Percentiles rank a stretch among this genome's conserved stretches.
phyloP scores from a whole-genome alignment of 1,140 invertebrate genomes.

The Lineus longissimus region DNA sequence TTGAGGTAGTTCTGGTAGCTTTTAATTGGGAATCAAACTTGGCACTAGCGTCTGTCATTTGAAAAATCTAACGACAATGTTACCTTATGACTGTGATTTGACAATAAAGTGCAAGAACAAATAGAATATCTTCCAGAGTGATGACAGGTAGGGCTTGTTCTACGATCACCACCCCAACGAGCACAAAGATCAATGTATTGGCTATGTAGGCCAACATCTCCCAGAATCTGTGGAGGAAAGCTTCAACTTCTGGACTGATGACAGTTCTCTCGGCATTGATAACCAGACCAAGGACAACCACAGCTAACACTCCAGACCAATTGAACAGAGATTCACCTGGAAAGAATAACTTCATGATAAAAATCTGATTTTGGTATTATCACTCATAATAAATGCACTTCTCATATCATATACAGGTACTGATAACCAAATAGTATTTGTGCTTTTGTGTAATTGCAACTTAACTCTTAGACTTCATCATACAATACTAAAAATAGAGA shows the following conservation, averaged over 20 bases:
- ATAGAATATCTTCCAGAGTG: constrained; percentile 42
- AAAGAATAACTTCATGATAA: constrained; percentile 4
- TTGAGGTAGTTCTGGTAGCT: too few relatives aligned
- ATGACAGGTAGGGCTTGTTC: constrained; percentile 35
- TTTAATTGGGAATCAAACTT: too few relatives aligned
- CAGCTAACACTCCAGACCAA: constrained; percentile 56
- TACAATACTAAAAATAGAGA: too few relatives aligned
- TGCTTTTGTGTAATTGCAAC: too few relatives aligned
- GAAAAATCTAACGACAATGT: not conserved
- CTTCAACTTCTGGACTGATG: constrained; percentile 55
- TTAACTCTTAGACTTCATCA: too few relatives aligned
- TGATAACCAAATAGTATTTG: too few relatives aligned
- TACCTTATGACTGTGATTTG: constrained; percentile 49
- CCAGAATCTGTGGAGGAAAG: constrained; percentile 56
- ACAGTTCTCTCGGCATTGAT: constrained; percentile 50
- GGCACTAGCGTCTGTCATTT: not conserved
- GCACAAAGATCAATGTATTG: constrained; percentile 56
- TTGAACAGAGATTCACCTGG: constrained; percentile 45
- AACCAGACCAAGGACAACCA: constrained; percentile 52
- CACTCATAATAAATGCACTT: too few relatives aligned
- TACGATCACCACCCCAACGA: constrained; percentile 54
- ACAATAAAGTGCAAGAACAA: constrained; percentile 48
- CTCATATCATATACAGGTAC: too few relatives aligned
- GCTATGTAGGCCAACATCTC: constrained; percentile 55
- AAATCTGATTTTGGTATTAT: too few relatives aligned